Base-by-base conservation (phyloP, 2,113 vertebrate species). In the Trogon surrucura region DNA sequence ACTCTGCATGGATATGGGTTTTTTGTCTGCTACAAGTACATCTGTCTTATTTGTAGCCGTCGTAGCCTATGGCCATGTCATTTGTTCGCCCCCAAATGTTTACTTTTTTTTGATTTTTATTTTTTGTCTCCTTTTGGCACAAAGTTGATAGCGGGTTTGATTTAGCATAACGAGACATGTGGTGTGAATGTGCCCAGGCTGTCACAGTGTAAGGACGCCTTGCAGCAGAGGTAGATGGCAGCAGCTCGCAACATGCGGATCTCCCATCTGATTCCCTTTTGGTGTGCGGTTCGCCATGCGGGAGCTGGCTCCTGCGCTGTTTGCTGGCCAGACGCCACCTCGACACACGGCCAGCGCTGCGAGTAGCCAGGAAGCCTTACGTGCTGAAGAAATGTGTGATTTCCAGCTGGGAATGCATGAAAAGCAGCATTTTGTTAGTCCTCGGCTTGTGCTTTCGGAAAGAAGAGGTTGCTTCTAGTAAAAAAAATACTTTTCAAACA, bases 331-430 rank as follows among this genome's bases (percentile, higher is more conserved):
- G 21, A 5, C 0, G 13, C 88, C 80, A 6, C 17, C 45, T 23
- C 4, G 2, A 41, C 50, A 32, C 73, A 38, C 0, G 11, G n/a
- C 11, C 66, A 51, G 47, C 5, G 0, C 47, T 66, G 17, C 1
- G 5, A 23, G 44, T 22, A 69, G 71, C 60, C 80, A 53, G 29
- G 57, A 56, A 65, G 17, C 50, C 57, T 70, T 36, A 26, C 6
- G 0, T 29, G 47, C 56, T 32, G 12, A 8, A 74, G 44, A 25
- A 60, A 45, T 1, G 51, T 18, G 56, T 23, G 22, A 27, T 50
- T 7, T 2, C 62, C n/a, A 3, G 26, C 67, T 80, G 66, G 81
- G 41, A 61, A 41, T 62, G 58, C 64, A 4, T 9, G 38, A 78
- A 78, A 89, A 53, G 30, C 36, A 19, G 13, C 2, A 0, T 34